Percentiles rank a stretch among this genome's conserved stretches.
phyloP scores from a whole-genome alignment of 2,113 vertebrate genomes.

The Carassius gibelio region DNA sequence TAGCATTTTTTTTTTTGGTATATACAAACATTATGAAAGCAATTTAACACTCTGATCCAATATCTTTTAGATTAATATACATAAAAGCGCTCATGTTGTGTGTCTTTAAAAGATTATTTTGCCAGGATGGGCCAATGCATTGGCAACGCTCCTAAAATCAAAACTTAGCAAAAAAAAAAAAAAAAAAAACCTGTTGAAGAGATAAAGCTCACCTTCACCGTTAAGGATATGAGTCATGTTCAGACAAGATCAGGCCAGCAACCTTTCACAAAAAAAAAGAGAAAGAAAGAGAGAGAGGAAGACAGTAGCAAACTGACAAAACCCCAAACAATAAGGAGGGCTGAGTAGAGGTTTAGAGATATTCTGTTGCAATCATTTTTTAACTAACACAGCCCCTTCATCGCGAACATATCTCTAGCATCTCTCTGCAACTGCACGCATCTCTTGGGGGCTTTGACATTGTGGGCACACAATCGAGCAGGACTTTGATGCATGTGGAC shows the following conservation, averaged over 20 bases:
- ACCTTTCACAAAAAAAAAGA: slow-evolving; percentile 28
- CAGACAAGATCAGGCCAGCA: slow-evolving; percentile 43
- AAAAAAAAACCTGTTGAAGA: slow-evolving; percentile 36
- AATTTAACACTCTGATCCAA: neutral
- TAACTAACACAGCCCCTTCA: slow-evolving; percentile 45
- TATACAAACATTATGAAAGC: neutral
- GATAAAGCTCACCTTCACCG: slow-evolving; percentile 46
- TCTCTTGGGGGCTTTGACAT: slow-evolving; percentile 33
- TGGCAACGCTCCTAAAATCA: slow-evolving; percentile 48
- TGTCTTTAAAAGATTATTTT: neutral
- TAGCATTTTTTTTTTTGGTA: neutral
- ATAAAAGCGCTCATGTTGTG: neutral
- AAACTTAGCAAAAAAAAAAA: slow-evolving; percentile 28
- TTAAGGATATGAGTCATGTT: slow-evolving; percentile 58
- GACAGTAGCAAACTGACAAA: slow-evolving; percentile 40
- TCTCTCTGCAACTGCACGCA: slow-evolving; percentile 14
- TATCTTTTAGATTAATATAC: neutral
- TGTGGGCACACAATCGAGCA: slow-evolving; percentile 21
- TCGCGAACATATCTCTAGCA: slow-evolving; percentile 1
- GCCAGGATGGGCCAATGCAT: neutral
- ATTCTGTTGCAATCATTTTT: slow-evolving; percentile 42
- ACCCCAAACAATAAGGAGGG: slow-evolving; percentile 39
- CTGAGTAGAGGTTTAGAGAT: slow-evolving; percentile 32
- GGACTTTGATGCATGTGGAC: slow-evolving; percentile 28
- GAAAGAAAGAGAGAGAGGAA: slow-evolving; percentile 35